phyloP scores from a whole-genome alignment of 2,113 vertebrate species.

The Murina feae region DNA sequence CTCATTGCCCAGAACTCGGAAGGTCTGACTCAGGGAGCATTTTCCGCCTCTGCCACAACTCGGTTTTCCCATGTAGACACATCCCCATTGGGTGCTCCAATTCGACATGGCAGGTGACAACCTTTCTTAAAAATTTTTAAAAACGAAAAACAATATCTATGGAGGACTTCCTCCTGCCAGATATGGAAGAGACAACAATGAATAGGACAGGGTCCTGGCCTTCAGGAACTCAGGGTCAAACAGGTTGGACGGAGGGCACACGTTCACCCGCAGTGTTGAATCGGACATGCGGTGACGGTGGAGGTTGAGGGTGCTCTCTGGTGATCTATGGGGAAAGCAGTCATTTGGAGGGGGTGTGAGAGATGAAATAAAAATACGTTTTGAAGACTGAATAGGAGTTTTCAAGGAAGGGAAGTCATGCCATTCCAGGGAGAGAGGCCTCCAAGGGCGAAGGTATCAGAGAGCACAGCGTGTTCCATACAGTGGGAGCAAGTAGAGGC shows the following conservation, averaged over 20 bases:
- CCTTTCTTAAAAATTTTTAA: not conserved
- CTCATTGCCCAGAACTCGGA: not conserved
- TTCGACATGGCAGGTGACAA: not conserved
- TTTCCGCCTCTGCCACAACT: not conserved
- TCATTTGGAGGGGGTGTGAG: not conserved
- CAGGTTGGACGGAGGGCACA: too few relatives aligned
- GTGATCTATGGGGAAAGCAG: too few relatives aligned
- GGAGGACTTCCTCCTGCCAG: not conserved
- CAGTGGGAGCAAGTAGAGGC: not conserved
- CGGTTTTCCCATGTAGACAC: not conserved
- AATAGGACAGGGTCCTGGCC: not conserved
- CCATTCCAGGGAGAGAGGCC: not conserved
- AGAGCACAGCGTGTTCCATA: fast-evolving
- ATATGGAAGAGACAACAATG: not conserved
- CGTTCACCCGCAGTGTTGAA: not conserved
- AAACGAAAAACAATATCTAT: not conserved
- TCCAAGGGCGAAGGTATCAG: not conserved
- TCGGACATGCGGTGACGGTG: fast-evolving
- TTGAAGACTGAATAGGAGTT: not conserved
- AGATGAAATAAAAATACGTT: not conserved
- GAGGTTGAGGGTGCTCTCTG: not conserved
- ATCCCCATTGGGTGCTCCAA: not conserved
- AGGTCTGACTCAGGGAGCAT: not conserved
- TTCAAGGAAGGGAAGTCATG: not conserved
- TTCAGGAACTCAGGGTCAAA: not conserved